Evolutionary conservation across 1,140 invertebrate genomes (phyloP), one percentile per base, ranked within the genome.

Genomic region (Lamellibrachia luymesi): DNA sequence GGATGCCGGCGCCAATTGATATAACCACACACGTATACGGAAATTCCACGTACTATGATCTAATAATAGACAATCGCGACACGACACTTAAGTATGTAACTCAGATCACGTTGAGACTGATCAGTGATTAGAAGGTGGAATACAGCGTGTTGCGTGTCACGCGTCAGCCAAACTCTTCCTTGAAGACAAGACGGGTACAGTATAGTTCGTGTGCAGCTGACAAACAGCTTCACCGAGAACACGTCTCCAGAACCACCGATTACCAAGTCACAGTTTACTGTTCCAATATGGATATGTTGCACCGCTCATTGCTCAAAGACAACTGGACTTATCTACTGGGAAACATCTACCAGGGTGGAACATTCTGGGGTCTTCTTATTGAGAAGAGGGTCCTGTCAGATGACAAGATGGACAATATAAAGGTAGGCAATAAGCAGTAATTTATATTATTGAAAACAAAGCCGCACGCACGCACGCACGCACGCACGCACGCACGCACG

Each of bases 371-470:
- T 49, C 7, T 27, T 17, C 92, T 93, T 38, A 80, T 17, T 51
- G 92, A 50, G 38, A 93, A 93, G 80, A 89, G 52, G 38, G 51
- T 93, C 25, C 27, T 93, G 27, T 25, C 56, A 10, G 64, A 89
- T 49, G 92, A 90, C 38, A 93, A 90, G 92, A 50, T 80, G 56
- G 92, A 93, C 51, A 56, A 93, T 13, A 93, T 93, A 13, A 93
- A 90, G 92, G 92, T 93, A 80, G 13, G 25, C 13, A 80, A 38
- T 0, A 38, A 38, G 38, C 38, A 38, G 38, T 80, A 22, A 10
- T 80, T 80, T 17, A 22, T 22, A 80, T 22, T 80, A 80, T 80
- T 22, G 13, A 17, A 80, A 8, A 80, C 64, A 80, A 80, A 22
- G 64, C 7, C 13, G 13, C 64, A 38, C 38, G 38, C 64, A 2